These are phyloP conservation scores for Harpagus bidentatus DNA, from an alignment of 2,113 vertebrate species.

Conservation along the genomic window DNA sequence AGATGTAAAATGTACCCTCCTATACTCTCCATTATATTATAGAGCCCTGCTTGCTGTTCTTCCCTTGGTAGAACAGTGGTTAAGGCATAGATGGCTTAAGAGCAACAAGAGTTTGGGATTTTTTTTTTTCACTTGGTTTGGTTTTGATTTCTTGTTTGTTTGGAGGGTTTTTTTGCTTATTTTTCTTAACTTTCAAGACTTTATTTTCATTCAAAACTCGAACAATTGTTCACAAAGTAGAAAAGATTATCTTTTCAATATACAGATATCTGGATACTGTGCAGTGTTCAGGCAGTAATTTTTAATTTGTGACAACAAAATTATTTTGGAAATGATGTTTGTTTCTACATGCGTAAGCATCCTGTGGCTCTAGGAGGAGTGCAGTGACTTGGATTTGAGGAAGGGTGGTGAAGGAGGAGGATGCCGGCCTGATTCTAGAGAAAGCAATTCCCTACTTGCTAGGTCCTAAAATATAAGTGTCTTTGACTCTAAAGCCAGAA, in stretches of 20 bases:
- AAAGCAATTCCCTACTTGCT: neutral
- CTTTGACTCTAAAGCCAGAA: neutral
- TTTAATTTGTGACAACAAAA: neutral
- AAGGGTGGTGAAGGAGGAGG: neutral
- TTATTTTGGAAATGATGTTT: neutral
- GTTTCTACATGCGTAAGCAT: neutral
- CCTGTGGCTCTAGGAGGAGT: neutral
- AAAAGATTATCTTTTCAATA: neutral
- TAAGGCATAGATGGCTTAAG: neutral
- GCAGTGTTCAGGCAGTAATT: neutral
- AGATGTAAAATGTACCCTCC: neutral
- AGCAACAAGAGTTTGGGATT: neutral
- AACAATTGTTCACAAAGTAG: neutral
- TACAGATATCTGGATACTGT: neutral
- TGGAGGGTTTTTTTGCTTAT: neutral
- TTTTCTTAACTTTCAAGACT: neutral
- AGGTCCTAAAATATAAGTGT: neutral
- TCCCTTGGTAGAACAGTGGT: neutral
- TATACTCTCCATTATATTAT: neutral
- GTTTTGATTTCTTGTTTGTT: neutral
- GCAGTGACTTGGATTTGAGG: neutral
- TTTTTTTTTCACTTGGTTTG: neutral
- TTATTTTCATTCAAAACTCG: neutral
- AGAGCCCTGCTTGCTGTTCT: neutral
- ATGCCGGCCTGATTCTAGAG: neutral